Evolutionary conservation across 2,888 invertebrate species (phyloP), one percentile per base, ranked within the genome.

Genomic region (Drosophila atripex): DNA sequence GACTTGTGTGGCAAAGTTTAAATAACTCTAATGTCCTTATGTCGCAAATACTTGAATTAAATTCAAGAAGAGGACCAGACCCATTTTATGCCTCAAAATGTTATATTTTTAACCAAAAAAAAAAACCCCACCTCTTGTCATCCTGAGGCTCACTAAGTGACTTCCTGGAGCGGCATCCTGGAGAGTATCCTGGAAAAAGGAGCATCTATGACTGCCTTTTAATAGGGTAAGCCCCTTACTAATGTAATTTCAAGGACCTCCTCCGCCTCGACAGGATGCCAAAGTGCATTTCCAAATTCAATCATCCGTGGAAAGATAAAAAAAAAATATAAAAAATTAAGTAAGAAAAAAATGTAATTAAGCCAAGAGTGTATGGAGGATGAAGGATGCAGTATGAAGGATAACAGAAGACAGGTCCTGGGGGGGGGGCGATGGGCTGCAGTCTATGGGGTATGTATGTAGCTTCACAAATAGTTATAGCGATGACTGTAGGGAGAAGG

Each of bases 201-300:
- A 35, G 7, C 50, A 50, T 63, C 63, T 63, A 63, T 64, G 76
- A 70, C 82, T 66, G 63, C 60, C 35, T 73, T 23, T 63, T 78
- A 82, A 87, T 78, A 60, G 71, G 78, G 76, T 80, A 80, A 76
- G 49, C 70, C 65, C 47, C 61, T 39, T 9, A 60, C 78, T 77
- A 68, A 88, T 72, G 71, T 74, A 86, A 88, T 84, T 82, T 74
- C 57, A 70, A 16, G 47, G 65, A 49, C 43, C 61, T 43, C 56
- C 39, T 51, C 28, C 23, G 51, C 54, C 9, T 1, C 14, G 60
- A 47, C 45, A 35, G n/a, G 35, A 14, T 14, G 32, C 46, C 30
- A 38, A 58, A 64, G 46, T 53, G 61, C 73, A 58, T 82, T 71
- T 72, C 68, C 56, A 83, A 87, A 86, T 86, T 77, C 83, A 84